phyloP scores from a whole-genome alignment of 2,797 vertebrate genomes.

The Anniella stebbinsi region DNA sequence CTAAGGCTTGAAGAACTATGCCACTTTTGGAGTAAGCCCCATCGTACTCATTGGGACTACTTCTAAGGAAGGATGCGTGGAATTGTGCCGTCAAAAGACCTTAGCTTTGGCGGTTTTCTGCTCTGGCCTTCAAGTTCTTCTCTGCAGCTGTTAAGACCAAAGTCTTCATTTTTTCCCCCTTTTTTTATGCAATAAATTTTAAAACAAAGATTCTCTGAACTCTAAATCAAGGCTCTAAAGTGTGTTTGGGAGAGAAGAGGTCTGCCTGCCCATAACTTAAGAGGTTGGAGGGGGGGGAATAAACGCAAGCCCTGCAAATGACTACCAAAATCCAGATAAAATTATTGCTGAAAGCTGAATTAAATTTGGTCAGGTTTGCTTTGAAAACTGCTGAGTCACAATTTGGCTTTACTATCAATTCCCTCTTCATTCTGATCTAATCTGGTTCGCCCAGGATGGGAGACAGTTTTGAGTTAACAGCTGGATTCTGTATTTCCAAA shows the following conservation, averaged over 20 bases:
- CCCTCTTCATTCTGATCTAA: neutral
- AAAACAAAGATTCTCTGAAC: neutral
- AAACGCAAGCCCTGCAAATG: neutral
- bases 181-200: neutral
- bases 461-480: no score
- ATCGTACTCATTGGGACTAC: no score
- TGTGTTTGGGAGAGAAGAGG: neutral
- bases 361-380: constrained; percentile 4
- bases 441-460: no score
- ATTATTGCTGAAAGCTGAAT: neutral
- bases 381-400: neutral
- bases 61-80: neutral
- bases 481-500: no score
- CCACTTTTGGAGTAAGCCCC: neutral
- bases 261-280: neutral
- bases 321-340: no score
- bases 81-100: neutral
- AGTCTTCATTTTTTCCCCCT: neutral
- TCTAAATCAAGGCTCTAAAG: neutral
- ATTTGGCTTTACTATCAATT: neutral
- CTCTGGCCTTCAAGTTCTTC: neutral
- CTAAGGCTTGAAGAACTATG: neutral
- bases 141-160: neutral
- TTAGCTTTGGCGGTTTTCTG: neutral
- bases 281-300: no score